These are phyloP conservation scores for Ametastegia equiseti DNA, from an alignment of 2,888 invertebrate species.

Conservation along the genomic window DNA sequence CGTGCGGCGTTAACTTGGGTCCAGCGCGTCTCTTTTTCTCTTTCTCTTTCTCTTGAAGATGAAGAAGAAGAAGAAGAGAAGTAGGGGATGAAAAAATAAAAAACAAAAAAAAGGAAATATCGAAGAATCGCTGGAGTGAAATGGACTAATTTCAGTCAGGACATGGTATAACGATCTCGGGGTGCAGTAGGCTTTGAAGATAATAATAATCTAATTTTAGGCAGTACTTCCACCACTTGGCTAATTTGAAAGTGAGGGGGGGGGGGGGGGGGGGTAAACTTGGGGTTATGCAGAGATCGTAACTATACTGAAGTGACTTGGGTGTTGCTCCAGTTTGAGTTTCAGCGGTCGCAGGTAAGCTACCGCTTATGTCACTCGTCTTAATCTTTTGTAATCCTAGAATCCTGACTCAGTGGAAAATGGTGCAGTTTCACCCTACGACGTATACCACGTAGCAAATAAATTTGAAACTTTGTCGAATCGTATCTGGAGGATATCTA, in stretches of 20 bases:
- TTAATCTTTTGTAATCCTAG: conserved; percentile 66
- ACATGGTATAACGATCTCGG: conserved; percentile 58
- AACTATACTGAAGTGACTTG: conserved; percentile 36
- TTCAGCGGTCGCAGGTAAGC: conserved; percentile 52
- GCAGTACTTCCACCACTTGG: conserved; percentile 69
- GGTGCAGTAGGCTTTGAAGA: conserved; percentile 73
- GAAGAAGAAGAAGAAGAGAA: neutral
- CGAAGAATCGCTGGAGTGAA: neutral
- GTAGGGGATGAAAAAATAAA: no score
- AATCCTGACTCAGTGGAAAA: conserved; percentile 41
- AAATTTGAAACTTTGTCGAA: conserved; percentile 6
- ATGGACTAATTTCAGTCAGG: neutral
- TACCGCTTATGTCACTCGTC: conserved; percentile 62
- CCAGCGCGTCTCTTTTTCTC: neutral
- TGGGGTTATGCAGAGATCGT: conserved; percentile 30
- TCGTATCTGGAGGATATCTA: no score
- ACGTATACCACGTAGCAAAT: neutral
- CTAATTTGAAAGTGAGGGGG: conserved; percentile 74
- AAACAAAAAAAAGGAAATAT: neutral
- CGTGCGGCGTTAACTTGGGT: conserved; percentile 1
- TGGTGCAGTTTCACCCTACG: conserved; percentile 21
- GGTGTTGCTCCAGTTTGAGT: conserved; percentile 30
- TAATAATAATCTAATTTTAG: conserved; percentile 76
- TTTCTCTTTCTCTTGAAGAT: neutral
- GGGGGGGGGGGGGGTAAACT: conserved; percentile 66